Evolutionary conservation across 2,113 vertebrate genomes (phyloP).

Genomic region (Chlorodrepanis virens): DNA sequence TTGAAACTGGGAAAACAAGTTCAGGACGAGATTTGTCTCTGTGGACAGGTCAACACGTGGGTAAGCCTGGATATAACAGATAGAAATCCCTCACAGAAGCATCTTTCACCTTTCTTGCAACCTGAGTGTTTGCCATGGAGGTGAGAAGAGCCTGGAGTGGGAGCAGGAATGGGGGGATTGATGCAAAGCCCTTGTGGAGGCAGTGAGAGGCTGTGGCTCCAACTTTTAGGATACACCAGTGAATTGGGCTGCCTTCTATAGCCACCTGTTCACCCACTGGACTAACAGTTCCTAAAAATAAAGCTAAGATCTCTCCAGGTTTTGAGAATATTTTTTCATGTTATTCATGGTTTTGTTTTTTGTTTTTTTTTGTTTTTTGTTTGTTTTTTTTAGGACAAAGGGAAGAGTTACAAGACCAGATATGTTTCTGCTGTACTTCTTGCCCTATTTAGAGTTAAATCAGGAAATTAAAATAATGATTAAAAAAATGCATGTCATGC

Average conservation of each 20-base stretch:
- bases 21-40: neutral
- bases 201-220: neutral
- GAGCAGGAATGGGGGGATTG: neutral
- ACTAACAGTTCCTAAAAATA: neutral
- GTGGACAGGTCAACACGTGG: neutral
- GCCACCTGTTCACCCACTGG: neutral
- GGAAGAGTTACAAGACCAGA: neutral
- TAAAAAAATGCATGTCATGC: neutral
- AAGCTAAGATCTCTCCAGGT: neutral
- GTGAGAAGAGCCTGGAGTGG: neutral
- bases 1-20: neutral
- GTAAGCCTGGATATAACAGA: neutral
- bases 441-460: neutral
- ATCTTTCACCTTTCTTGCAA: neutral
- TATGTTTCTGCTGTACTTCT: neutral
- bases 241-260: neutral
- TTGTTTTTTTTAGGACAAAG: neutral
- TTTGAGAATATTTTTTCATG: neutral
- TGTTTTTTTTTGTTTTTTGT: neutral
- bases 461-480: slow-evolving; percentile 14
- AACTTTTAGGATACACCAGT: neutral
- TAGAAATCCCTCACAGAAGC: neutral
- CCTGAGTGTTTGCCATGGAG: neutral
- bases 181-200: neutral
- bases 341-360: neutral